Percentiles rank a stretch among this genome's conserved stretches.
Evolutionary conservation across 2,797 vertebrate species (phyloP).

Genomic region (Valencia hispanica): DNA sequence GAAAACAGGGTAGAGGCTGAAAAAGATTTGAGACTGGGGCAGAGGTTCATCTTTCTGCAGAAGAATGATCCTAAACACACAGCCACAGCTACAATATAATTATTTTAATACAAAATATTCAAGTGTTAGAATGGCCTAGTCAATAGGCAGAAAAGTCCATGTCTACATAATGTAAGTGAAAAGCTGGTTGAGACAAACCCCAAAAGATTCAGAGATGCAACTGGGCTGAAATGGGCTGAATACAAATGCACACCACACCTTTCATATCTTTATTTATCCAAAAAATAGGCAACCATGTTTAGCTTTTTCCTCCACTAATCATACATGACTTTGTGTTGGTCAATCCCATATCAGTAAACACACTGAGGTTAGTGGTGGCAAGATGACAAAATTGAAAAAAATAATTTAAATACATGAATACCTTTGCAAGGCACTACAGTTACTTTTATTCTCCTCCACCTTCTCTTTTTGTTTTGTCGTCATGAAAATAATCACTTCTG

Average conservation of each 20-base stretch:
- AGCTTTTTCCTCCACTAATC: background rate
- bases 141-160: no score
- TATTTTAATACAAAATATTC: background rate
- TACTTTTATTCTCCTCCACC: slow-evolving; percentile 46
- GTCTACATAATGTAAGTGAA: no score
- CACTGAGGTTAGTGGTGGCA: background rate
- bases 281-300: background rate
- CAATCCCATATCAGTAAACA: background rate
- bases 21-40: background rate
- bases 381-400: background rate
- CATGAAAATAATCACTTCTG: slow-evolving; percentile 52
- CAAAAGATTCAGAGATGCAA: background rate
- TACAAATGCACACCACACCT: background rate
- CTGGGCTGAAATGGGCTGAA: background rate
- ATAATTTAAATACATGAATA: background rate
- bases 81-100: background rate
- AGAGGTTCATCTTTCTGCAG: background rate
- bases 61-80: background rate
- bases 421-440: slow-evolving; percentile 23
- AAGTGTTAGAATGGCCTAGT: background rate
- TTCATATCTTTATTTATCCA: background rate
- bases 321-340: background rate
- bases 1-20: background rate
- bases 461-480: slow-evolving; percentile 32
- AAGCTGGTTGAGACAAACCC: no score